phyloP scores from a whole-genome alignment of 2,797 vertebrate species.

The Silurus aristotelis region DNA sequence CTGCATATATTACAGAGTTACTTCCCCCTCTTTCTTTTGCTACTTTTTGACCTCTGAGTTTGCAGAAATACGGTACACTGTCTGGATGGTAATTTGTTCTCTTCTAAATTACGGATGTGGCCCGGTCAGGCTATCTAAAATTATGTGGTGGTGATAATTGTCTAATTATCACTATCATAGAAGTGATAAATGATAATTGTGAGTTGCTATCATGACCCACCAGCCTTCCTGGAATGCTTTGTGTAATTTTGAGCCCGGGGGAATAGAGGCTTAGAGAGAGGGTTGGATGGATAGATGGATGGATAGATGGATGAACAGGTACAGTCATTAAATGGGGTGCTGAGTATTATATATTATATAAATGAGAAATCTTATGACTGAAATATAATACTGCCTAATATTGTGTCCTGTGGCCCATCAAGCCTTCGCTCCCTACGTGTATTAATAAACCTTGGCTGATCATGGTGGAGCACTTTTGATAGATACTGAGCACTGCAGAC shows the following conservation, averaged over 20 bases:
- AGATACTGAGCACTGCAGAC: no score
- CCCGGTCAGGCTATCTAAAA: constrained; percentile 16
- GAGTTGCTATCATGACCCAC: constrained; percentile 25
- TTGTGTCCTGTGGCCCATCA: no score
- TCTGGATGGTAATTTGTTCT: constrained; percentile 34
- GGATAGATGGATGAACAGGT: neutral
- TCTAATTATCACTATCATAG: constrained; percentile 38
- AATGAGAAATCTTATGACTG: no score
- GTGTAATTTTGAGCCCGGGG: constrained; percentile 3
- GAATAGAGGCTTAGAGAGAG: neutral
- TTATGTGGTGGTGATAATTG: constrained; percentile 39
- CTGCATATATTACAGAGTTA: neutral
- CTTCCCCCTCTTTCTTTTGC: no score
- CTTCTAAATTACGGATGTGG: constrained; percentile 9
- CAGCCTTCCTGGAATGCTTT: constrained; percentile 12
- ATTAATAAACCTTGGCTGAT: no score
- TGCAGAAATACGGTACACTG: constrained; percentile 6
- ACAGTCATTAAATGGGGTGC: neutral
- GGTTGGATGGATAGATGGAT: neutral
- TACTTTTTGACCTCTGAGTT: constrained; percentile 30
- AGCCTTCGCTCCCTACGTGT: no score
- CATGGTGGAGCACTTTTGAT: no score
- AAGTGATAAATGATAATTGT: constrained; percentile 41
- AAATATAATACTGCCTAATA: no score
- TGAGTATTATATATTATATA: no score